Base-by-base conservation (phyloP, 2,888 invertebrate genomes). In the Maniola hyperantus region DNA sequence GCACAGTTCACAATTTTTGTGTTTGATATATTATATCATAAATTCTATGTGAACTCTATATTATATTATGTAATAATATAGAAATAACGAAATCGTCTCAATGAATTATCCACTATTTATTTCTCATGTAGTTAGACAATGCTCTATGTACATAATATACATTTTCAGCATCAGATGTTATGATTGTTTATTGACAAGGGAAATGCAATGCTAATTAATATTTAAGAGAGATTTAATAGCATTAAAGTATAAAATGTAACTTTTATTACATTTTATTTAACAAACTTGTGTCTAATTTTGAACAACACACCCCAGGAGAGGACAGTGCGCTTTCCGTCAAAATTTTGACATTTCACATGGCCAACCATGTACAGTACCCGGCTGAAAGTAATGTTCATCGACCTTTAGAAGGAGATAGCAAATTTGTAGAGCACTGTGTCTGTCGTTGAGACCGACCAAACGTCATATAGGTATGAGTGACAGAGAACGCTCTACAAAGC, bases 181-280 rank as follows among this genome's bases (percentile, higher is more conserved):
- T 80, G 76, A 78, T 77, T 79, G 75, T 78, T 80, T 80, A 76
- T 80, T 83, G 72, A 80, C 76, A 76, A 82, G 83, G 83, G 82
- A 79, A 82, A 84, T 87, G 79, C 77, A 80, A 80, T 82, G 81
- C 73, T 83, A 79, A 79, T 75, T 82, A 79, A 75, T 79, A 74
- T 80, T 50, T 82, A 83, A 81, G 80, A 83, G 79, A 86, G 80
- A 85, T 74, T 73, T 81, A 83, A 83, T 81, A 87, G 85, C 79
- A 81, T 78, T 76, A 80, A 80, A 63, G 13, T 63, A 34, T 80
- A 82, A 82, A 83, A 86, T 84, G 83, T 84, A 84, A 81, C 67
- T 77, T 82, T 83, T 81, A 83, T 88, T 86, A 87, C 82, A 88
- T 87, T 86, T 85, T 85, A 86, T 84, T 82, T 81, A 78, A 83